phyloP scores from a whole-genome alignment of 2,888 invertebrate genomes.

The Omphaloscelis lunosa region DNA sequence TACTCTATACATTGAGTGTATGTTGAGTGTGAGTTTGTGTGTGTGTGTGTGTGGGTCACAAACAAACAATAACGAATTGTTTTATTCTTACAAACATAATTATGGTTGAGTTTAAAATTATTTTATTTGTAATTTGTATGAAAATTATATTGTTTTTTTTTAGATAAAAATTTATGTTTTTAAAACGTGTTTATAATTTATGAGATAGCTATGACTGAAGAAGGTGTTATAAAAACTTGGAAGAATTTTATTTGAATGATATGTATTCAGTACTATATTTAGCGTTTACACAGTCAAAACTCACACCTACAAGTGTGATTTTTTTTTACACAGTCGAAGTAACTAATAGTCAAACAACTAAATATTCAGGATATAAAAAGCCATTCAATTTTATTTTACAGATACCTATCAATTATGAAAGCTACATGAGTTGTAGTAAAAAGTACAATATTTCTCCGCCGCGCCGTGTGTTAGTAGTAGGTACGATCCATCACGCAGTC shows the following conservation, averaged over 20 bases:
- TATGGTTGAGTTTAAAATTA: background rate
- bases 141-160: background rate
- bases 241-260: background rate
- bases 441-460: background rate
- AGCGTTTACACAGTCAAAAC: background rate
- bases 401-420: background rate
- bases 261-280: background rate
- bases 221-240: no score
- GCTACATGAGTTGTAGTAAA: background rate
- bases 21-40: no score
- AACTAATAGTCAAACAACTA: background rate
- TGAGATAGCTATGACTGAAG: no score
- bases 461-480: background rate
- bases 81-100: slow-evolving; percentile 3
- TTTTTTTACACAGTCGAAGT: no score
- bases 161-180: no score
- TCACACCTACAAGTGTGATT: no score
- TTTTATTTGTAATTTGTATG: background rate
- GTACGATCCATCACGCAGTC: background rate
- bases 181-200: no score
- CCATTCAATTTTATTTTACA: background rate
- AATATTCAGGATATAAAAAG: background rate
- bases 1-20: background rate
- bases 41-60: background rate
- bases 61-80: slow-evolving; percentile 1